Conservation (phyloP, 1,140 invertebrate species). For the Drosophila leontia region DNA sequence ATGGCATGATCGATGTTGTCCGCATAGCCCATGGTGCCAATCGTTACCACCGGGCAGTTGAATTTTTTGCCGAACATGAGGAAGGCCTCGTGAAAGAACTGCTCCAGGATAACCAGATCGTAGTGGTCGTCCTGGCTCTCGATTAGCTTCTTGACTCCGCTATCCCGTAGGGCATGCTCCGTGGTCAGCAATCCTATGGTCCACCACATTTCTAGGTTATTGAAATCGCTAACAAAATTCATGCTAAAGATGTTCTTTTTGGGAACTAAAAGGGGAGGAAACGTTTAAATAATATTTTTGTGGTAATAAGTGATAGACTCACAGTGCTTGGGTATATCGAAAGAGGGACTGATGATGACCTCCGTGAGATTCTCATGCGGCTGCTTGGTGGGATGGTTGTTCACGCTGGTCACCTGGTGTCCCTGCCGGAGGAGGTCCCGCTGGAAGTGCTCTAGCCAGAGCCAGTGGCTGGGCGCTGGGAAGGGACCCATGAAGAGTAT, state of each 20-base stretch:
- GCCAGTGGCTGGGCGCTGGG: slow-evolving; percentile 85
- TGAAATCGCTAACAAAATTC: slow-evolving; percentile 73
- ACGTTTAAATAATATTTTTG: neutral
- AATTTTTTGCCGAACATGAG: slow-evolving; percentile 86
- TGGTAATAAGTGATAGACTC: slow-evolving; percentile 22
- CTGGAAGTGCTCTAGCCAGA: slow-evolving; percentile 86
- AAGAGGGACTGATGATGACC: slow-evolving; percentile 85
- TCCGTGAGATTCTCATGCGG: slow-evolving; percentile 85
- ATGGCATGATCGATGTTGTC: slow-evolving; percentile 86
- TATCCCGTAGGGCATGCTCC: slow-evolving; percentile 85
- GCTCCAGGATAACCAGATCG: slow-evolving; percentile 86
- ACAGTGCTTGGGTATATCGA: slow-evolving; percentile 86
- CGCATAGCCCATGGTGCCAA: slow-evolving; percentile 86
- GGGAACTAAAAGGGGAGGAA: slow-evolving; percentile 55
- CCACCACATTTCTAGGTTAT: slow-evolving; percentile 83
- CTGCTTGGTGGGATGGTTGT: slow-evolving; percentile 84
- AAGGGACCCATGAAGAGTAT: slow-evolving; percentile 84
- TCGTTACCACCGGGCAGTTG: slow-evolving; percentile 86
- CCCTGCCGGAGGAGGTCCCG: slow-evolving; percentile 86
- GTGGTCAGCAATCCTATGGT: slow-evolving; percentile 84
- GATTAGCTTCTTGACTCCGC: slow-evolving; percentile 85
- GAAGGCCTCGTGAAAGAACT: slow-evolving; percentile 87
- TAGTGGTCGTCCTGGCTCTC: slow-evolving; percentile 84
- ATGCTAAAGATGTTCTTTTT: slow-evolving; percentile 81
- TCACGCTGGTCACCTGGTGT: slow-evolving; percentile 88